These are phyloP conservation scores for Eospalax fontanierii DNA, from an alignment of 2,797 vertebrate genomes.

Conservation along the genomic window DNA sequence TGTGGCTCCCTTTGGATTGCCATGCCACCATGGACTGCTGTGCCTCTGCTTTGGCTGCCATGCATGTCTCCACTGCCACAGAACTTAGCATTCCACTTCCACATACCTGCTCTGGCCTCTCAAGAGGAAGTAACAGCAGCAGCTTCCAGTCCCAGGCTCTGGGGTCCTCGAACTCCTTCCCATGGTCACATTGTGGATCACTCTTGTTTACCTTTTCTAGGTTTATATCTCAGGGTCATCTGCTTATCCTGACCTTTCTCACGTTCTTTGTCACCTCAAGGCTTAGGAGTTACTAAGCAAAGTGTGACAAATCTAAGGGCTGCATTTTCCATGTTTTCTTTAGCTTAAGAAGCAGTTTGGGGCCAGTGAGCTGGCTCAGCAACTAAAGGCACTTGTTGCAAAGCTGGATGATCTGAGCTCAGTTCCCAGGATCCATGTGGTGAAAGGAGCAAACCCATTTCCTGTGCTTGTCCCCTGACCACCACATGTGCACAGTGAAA, in stretches of 20 bases:
- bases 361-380: background rate
- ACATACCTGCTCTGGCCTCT: background rate
- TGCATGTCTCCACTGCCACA: background rate
- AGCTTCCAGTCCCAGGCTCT: background rate
- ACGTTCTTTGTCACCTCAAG: background rate
- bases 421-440: background rate
- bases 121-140: background rate
- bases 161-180: background rate
- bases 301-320: background rate
- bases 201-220: background rate
- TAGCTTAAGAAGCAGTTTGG: background rate
- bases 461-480: background rate
- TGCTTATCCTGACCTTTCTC: background rate
- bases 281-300: background rate
- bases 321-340: background rate
- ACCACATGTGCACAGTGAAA: background rate
- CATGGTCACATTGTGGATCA: accelerated
- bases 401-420: background rate
- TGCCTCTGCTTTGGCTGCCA: background rate
- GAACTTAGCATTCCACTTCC: background rate
- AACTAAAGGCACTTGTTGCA: background rate
- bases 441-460: background rate
- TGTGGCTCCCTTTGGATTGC: accelerated
- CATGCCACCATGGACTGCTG: too few species aligned
- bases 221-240: background rate